phyloP scores from a whole-genome alignment of 2,888 invertebrate genomes.

The Synergus japonicus region DNA sequence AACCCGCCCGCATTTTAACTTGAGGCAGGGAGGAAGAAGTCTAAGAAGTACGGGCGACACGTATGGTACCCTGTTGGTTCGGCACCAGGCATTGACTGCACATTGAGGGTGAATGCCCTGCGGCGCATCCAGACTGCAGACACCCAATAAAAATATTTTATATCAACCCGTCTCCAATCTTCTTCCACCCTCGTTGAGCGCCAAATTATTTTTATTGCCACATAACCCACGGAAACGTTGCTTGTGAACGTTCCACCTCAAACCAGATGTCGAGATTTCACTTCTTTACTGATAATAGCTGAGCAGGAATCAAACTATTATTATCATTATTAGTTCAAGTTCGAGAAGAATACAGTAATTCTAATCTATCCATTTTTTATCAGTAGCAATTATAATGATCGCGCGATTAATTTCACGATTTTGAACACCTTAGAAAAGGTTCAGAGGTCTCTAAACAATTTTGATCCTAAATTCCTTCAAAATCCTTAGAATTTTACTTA shows the following conservation, averaged over 20 bases:
- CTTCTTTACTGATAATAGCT: slow-evolving; percentile 1
- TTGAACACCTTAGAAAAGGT: too few relatives aligned
- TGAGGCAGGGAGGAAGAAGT: slow-evolving; percentile 20
- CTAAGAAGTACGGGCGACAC: slow-evolving; percentile 1
- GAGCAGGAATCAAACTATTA: neutral
- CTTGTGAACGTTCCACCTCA: slow-evolving; percentile 48
- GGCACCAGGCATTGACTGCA: slow-evolving; percentile 60
- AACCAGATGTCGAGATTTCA: neutral
- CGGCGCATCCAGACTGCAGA: slow-evolving; percentile 73
- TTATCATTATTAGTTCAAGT: too few relatives aligned
- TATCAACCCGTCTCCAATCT: slow-evolving; percentile 52
- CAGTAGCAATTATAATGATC: too few relatives aligned
- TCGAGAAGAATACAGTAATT: too few relatives aligned
- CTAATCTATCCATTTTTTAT: too few relatives aligned
- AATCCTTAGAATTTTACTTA: too few relatives aligned
- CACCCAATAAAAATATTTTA: slow-evolving; percentile 73
- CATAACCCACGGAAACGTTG: slow-evolving; percentile 48
- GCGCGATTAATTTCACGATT: too few relatives aligned
- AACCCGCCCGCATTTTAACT: slow-evolving; percentile 9
- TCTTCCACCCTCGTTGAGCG: slow-evolving; percentile 57
- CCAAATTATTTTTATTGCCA: slow-evolving; percentile 64
- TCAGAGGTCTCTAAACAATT: too few relatives aligned
- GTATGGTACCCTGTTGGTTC: slow-evolving; percentile 40
- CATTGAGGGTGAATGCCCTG: slow-evolving; percentile 67
- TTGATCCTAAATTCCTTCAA: too few relatives aligned